Evolutionary conservation across 2,888 invertebrate species (phyloP).

Genomic region (Mantis religiosa): DNA sequence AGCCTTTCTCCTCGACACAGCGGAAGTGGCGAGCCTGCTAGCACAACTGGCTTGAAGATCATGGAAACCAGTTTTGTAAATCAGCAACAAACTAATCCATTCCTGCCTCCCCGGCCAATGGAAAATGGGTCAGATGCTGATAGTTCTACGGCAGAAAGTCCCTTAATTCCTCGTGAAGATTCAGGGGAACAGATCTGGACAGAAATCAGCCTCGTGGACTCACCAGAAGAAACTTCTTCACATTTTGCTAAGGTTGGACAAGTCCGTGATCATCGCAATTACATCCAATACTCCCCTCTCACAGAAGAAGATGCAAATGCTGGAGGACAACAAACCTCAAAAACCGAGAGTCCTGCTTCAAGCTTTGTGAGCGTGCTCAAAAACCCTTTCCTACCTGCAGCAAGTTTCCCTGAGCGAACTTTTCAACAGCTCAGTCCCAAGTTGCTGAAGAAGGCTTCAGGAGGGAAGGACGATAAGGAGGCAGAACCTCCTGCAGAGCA

Average conservation of each 20-base stretch:
- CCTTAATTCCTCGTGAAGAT: conserved; percentile 36
- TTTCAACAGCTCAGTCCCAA: conserved; percentile 18
- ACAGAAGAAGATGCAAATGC: neutral
- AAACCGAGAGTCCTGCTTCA: conserved; percentile 2
- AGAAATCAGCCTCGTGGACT: conserved; percentile 66
- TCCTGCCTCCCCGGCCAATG: neutral
- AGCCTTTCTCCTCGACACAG: conserved; percentile 24
- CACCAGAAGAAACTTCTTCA: conserved; percentile 36
- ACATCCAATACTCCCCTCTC: conserved; percentile 15
- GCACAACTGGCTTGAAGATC: neutral
- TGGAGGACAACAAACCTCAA: neutral
- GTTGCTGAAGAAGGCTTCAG: neutral
- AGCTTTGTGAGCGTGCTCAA: conserved; percentile 44
- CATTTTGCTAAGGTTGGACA: conserved; percentile 29
- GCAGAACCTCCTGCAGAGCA: neutral
- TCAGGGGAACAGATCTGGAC: conserved; percentile 60
- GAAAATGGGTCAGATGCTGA: neutral
- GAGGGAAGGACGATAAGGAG: neutral
- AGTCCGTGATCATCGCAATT: conserved; percentile 15
- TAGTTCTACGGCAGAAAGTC: conserved; percentile 34
- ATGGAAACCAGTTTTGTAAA: conserved; percentile 33
- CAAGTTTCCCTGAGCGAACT: conserved; percentile 17
- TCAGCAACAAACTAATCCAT: conserved; percentile 22
- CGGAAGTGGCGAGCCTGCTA: neutral
- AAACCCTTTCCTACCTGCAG: conserved; percentile 68